phyloP scores from a whole-genome alignment of 2,113 vertebrate genomes.

The Fregetta grallaria region DNA sequence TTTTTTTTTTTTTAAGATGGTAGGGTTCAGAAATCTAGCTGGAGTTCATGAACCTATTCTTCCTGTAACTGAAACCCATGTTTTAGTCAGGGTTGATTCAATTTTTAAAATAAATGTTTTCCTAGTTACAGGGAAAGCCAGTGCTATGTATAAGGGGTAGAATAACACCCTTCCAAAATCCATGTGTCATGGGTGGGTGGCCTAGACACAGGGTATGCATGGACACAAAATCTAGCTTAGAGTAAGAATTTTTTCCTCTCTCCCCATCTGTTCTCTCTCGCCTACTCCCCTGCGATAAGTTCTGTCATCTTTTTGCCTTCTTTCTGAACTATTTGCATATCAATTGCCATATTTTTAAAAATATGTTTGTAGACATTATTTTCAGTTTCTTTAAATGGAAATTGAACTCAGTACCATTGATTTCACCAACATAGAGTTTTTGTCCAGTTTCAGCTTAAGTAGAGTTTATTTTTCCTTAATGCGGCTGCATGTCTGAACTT shows the following conservation, averaged over 20 bases:
- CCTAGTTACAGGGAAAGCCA: constrained; percentile 21
- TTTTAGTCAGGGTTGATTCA: constrained; percentile 60
- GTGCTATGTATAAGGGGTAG: constrained; percentile 33
- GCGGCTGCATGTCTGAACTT: neutral
- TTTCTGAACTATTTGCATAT: neutral
- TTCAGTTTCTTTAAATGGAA: neutral
- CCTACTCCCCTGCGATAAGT: neutral
- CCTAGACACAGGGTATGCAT: neutral
- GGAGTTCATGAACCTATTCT: constrained; percentile 61
- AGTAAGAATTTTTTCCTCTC: neutral
- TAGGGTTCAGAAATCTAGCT: constrained; percentile 39
- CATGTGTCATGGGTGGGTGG: constrained; percentile 23
- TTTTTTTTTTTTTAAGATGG: constrained; percentile 1
- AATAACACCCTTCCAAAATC: constrained; percentile 47
- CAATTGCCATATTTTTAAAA: neutral
- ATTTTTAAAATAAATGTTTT: constrained; percentile 68
- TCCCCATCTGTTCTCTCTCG: neutral
- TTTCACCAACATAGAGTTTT: neutral
- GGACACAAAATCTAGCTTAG: neutral
- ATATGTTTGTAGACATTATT: neutral
- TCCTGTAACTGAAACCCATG: constrained; percentile 64
- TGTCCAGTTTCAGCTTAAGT: neutral
- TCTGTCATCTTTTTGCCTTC: neutral
- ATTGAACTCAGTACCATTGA: neutral
- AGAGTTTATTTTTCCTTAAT: neutral